phyloP scores from a whole-genome alignment of 2,888 invertebrate genomes.

The Dimorphilus gyrociliatus region DNA sequence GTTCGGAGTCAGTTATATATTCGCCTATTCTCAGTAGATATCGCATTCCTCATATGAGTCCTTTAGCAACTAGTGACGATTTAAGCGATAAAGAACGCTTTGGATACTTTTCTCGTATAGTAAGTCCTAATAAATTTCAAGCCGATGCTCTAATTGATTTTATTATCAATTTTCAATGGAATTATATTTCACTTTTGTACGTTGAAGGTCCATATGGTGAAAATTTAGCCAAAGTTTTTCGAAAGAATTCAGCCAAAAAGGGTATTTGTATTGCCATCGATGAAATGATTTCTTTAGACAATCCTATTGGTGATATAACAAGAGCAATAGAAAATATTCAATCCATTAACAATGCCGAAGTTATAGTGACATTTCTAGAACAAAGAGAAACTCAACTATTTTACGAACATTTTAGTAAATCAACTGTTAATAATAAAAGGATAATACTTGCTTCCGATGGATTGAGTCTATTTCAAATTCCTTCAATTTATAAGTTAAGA shows the following conservation, averaged over 20 bases:
- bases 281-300: constrained; percentile 2
- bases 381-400: no score
- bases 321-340: not conserved
- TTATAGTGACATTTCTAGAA: constrained; percentile 5
- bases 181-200: constrained; percentile 55
- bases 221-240: constrained; percentile 12
- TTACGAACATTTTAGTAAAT: no score
- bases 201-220: constrained; percentile 45
- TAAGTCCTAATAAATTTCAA: constrained; percentile 20
- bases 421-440: no score
- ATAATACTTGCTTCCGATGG: no score
- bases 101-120: constrained; percentile 18
- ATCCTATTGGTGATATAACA: not conserved
- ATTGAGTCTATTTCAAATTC: no score
- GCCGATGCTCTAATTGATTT: constrained; percentile 15
- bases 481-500: no score
- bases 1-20: no score
- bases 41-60: constrained; percentile 41
- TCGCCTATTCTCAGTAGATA: constrained; percentile 37
- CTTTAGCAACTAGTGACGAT: constrained; percentile 18
- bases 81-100: constrained; percentile 19
- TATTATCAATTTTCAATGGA: constrained; percentile 46
- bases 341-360: constrained; percentile 2
- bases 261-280: constrained; percentile 5
- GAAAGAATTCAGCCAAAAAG: not conserved